Evolutionary conservation across 2,888 invertebrate species (phyloP).

Genomic region (Cheilosia urbana): DNA sequence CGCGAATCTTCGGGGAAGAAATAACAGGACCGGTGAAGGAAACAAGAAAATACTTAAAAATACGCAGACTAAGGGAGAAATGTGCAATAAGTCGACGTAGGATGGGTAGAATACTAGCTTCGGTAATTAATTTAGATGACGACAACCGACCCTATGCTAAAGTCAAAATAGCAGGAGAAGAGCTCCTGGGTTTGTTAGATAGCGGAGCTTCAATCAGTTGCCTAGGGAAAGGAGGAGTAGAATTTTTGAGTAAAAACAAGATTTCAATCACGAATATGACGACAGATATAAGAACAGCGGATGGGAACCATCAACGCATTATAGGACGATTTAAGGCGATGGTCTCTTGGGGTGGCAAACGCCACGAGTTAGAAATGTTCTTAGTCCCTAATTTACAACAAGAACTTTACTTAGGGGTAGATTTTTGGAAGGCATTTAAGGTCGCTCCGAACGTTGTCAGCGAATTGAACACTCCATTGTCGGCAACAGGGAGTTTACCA

Average conservation of each 20-base stretch:
- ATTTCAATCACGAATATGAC: not conserved
- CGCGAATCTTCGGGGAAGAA: conserved; percentile 9
- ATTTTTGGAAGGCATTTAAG: not conserved
- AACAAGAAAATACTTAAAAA: not conserved
- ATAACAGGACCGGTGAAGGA: not conserved
- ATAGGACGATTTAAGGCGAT: not conserved
- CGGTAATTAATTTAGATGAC: not conserved
- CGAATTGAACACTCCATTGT: not conserved
- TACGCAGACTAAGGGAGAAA: not conserved
- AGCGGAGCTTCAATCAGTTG: conserved; percentile 11
- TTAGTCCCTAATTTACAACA: not conserved
- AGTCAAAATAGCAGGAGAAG: not conserved
- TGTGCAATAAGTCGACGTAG: not conserved
- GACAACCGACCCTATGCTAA: conserved; percentile 20
- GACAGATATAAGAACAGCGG: not conserved
- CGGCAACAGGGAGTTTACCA: not conserved
- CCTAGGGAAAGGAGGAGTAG: not conserved
- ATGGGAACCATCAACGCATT: not conserved
- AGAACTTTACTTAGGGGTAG: not conserved
- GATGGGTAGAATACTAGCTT: not conserved
- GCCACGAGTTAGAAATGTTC: not conserved
- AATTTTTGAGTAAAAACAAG: not conserved
- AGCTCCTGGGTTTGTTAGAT: conserved; percentile 2
- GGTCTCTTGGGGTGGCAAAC: not conserved
- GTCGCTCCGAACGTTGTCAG: not conserved